Percentiles rank a stretch among this genome's conserved stretches.
phyloP scores from a whole-genome alignment of 2,113 vertebrate species.

The Balaenoptera acutorostrata region DNA sequence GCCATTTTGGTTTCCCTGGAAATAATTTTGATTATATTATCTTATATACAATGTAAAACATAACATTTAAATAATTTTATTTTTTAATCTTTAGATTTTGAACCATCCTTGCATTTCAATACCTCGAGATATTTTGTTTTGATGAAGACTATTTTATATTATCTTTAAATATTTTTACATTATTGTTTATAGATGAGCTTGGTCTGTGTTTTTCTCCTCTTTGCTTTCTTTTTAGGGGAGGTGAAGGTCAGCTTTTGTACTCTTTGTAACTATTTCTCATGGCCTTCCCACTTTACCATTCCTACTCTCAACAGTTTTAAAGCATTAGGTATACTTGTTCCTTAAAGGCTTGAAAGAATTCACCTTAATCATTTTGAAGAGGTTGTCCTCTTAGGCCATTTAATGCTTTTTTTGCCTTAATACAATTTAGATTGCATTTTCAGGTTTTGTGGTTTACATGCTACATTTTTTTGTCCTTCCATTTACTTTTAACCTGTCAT shows the following conservation, averaged over 20 bases:
- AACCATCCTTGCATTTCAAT: background rate
- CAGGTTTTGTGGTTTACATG: background rate
- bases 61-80: background rate
- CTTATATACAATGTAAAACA: background rate
- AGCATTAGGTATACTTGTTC: background rate
- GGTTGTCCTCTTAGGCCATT: background rate
- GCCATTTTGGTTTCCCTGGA: background rate
- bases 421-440: background rate
- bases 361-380: background rate
- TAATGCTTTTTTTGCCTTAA: background rate
- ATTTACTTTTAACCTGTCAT: background rate
- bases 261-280: background rate
- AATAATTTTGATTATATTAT: background rate
- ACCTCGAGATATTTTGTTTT: background rate
- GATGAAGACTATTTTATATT: background rate
- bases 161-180: background rate
- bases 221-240: background rate
- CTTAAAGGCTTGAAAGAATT: background rate
- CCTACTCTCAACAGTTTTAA: background rate
- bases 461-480: background rate
- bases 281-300: background rate
- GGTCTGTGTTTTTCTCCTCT: background rate
- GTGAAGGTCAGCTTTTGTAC: background rate
- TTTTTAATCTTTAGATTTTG: background rate
- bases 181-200: background rate